Base-by-base conservation (phyloP, 2,113 vertebrate genomes). In the Miniopterus natalensis region DNA sequence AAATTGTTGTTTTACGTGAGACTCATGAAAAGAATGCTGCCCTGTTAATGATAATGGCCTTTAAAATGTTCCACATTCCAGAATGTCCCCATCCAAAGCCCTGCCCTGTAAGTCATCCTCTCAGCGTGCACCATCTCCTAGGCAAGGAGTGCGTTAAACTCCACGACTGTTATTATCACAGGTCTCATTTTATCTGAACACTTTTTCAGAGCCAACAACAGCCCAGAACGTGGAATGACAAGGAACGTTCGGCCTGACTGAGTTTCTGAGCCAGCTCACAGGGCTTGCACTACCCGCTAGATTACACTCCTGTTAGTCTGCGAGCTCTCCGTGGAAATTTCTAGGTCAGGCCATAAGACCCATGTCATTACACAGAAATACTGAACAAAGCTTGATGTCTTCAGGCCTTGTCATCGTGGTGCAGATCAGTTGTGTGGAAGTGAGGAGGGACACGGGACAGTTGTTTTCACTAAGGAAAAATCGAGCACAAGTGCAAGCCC, bases 1-100 rank as follows among this genome's bases (percentile, higher is more conserved):
- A 95, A 61, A 25, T 77, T 93, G 87, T 51, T 84, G 86, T 93
- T 87, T 88, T 88, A 75, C 27, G 12, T 0, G 51, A 81, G 51
- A 61, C 36, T 57, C 74, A 5, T 10, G 7, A 74, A 84, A 84
- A 96, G 31, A 57, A 80, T 51, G 36, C 31, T 80, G n/a, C 27
- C 1, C 0, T 31, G 13, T 83, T 96, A 83, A 94, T 70, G 88
- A 78, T 85, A 92, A 92, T 5, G 36, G n/a, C 51, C 68, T 93
- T 92, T n/a, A 25, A 70, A 89, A 93, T 21, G 13, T 31, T 65
- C 61, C 63, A 29, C 45, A 1, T 49, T 84, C 40, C 9, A 71
- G 70, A 86, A 75, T 12, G 51, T 55, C 74, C 74, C 65, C 57
- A 12, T 68, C 45, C 47, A 55, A 70, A 85, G 83, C 42, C 3